A percentile compares a stretch with the other conserved stretches of the same genome.
Conservation (phyloP, 2,888 invertebrate species). For the Scaptomyza parva region DNA sequence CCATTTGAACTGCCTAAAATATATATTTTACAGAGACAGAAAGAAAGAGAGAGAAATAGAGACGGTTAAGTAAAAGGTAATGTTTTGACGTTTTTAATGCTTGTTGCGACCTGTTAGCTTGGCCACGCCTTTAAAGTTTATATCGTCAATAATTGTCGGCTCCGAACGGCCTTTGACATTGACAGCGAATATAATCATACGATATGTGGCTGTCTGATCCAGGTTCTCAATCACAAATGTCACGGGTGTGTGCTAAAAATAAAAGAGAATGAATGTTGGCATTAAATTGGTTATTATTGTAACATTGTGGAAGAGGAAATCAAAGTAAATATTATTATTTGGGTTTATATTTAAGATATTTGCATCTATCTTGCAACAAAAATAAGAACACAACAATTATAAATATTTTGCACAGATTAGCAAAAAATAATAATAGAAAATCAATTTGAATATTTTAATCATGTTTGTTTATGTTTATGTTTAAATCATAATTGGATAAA, state of each 20-base stretch:
- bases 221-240: slow-evolving; percentile 85
- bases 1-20: slow-evolving; percentile 87
- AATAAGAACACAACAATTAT: too few relatives aligned
- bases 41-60: neutral
- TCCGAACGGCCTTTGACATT: slow-evolving; percentile 95
- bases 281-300: too few relatives aligned
- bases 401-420: too few relatives aligned
- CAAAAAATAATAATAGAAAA: too few relatives aligned
- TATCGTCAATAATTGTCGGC: slow-evolving; percentile 92
- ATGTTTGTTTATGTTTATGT: too few relatives aligned
- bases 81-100: neutral
- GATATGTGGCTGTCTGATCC: slow-evolving; percentile 91
- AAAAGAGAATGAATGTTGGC: too few relatives aligned
- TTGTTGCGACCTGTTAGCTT: slow-evolving; percentile 90
- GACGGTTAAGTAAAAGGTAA: neutral
- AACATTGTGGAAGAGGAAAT: too few relatives aligned
- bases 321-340: too few relatives aligned
- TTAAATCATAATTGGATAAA: too few relatives aligned
- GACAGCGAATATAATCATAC: slow-evolving; percentile 92
- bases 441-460: too few relatives aligned
- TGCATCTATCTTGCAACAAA: neutral
- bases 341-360: neutral
- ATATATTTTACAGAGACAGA: too few relatives aligned
- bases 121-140: slow-evolving; percentile 93
- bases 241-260: slow-evolving; percentile 82